These are phyloP conservation scores for Hyaena hyaena DNA, from an alignment of 2,113 vertebrate species.

Conservation along the genomic window DNA sequence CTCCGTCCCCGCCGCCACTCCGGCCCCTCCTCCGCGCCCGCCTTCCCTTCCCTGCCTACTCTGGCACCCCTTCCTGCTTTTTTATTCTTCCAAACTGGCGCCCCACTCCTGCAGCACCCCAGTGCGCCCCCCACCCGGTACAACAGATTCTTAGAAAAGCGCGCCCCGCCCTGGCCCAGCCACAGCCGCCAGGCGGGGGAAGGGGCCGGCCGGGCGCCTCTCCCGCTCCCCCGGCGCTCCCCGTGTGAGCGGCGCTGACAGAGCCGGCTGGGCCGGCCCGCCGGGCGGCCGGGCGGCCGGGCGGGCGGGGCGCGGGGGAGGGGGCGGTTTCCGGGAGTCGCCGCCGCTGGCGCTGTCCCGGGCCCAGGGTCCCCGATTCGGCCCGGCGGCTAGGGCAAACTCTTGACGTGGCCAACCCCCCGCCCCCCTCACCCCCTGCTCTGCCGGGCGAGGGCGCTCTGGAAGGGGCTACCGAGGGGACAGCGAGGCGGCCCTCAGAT, in stretches of 20 bases:
- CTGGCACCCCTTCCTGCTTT: constrained; percentile 70
- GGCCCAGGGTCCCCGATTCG: constrained; percentile 75
- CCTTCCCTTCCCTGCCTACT: constrained; percentile 29
- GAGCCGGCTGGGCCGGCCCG: constrained; percentile 79
- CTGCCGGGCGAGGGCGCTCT: not conserved
- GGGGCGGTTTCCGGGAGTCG: constrained; percentile 82
- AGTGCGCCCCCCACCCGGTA: constrained; percentile 66
- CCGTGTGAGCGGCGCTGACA: constrained; percentile 75
- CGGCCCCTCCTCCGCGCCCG: constrained; percentile 49
- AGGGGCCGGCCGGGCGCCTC: constrained; percentile 71
- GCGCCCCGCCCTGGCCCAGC: constrained; percentile 76
- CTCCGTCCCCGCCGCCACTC: constrained; percentile 9
- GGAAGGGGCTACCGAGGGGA: constrained; percentile 14
- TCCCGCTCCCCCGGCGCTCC: constrained; percentile 70
- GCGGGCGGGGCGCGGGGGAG: constrained; percentile 71
- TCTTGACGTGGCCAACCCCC: constrained; percentile 76
- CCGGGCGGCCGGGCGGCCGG: constrained; percentile 43
- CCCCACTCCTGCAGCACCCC: constrained; percentile 69
- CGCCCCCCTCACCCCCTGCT: not conserved
- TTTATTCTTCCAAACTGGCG: constrained; percentile 64
- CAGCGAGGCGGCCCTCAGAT: not conserved
- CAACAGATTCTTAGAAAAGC: constrained; percentile 80
- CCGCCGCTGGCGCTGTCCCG: constrained; percentile 76
- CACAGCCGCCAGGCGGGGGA: constrained; percentile 67
- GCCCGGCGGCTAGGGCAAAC: constrained; percentile 65